phyloP scores from a whole-genome alignment of 2,113 vertebrate species.

The Zosterops hypoxanthus region DNA sequence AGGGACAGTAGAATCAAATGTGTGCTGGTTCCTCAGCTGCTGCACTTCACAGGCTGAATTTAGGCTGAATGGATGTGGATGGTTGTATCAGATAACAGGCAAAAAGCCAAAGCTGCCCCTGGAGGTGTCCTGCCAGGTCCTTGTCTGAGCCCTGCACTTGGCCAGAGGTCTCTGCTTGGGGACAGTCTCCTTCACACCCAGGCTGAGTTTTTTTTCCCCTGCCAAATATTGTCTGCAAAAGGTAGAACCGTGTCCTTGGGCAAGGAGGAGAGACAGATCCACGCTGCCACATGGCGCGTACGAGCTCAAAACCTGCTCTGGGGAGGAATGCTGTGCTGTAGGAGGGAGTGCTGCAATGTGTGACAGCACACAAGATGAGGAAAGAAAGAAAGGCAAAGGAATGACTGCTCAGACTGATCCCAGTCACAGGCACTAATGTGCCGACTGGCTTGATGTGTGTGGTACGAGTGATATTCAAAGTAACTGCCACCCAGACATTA shows the following conservation, averaged over 20 bases:
- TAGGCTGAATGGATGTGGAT: neutral
- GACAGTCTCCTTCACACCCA: neutral
- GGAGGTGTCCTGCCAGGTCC: neutral
- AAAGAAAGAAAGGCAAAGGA: neutral
- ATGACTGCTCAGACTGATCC: neutral
- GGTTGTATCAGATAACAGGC: neutral
- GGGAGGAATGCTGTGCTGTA: neutral
- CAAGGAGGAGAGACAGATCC: neutral
- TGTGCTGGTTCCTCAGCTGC: neutral
- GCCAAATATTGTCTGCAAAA: neutral
- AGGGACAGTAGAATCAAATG: neutral
- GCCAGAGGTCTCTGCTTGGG: accelerated
- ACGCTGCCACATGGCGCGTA: neutral
- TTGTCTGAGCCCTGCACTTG: neutral
- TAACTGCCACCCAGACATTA: neutral
- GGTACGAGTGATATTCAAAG: neutral
- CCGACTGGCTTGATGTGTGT: neutral
- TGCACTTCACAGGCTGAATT: neutral
- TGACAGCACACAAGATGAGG: neutral
- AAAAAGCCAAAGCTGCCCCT: neutral
- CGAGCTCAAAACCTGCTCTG: neutral
- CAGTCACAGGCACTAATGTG: neutral
- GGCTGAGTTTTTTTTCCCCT: neutral
- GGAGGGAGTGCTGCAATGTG: neutral
- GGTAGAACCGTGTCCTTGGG: neutral